Conservation (phyloP, 2,113 vertebrate genomes). For the Eonycteris spelaea region DNA sequence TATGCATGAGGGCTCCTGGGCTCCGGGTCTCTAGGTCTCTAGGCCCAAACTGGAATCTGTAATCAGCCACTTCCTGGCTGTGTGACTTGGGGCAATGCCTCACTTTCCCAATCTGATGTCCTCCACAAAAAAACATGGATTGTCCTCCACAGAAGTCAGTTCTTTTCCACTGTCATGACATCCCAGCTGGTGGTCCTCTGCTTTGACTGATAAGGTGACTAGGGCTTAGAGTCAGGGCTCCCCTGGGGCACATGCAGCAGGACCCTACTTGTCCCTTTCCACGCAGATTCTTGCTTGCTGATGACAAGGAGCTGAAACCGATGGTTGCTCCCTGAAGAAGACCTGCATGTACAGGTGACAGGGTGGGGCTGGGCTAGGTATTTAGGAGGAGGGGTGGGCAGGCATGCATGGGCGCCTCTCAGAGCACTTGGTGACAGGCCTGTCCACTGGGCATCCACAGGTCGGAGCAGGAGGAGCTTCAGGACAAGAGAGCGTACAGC, state of each 20-base stretch:
- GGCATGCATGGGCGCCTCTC: background rate
- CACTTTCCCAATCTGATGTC: background rate
- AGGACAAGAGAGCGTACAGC: conserved; percentile 85
- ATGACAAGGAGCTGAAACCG: conserved; percentile 93
- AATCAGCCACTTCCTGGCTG: background rate
- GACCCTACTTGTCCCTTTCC: background rate
- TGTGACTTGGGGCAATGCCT: background rate
- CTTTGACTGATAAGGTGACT: background rate
- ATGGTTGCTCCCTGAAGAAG: conserved; percentile 93
- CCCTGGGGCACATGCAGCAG: rapidly evolving
- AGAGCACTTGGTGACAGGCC: rapidly evolving
- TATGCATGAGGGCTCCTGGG: background rate
- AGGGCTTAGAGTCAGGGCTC: background rate
- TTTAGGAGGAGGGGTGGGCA: rapidly evolving
- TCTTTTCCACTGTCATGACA: background rate
- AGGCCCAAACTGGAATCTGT: background rate
- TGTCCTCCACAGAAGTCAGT: background rate
- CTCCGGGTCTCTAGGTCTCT: too few species aligned
- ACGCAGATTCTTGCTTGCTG: conserved; percentile 84
- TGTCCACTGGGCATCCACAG: conserved; percentile 64
- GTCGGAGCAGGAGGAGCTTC: conserved; percentile 87
- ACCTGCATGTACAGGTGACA: conserved; percentile 94
- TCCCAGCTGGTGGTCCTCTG: background rate
- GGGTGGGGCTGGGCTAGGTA: background rate
- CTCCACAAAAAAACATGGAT: background rate